Conservation (phyloP, 2,888 invertebrate genomes). For the Phengaris alcon region DNA sequence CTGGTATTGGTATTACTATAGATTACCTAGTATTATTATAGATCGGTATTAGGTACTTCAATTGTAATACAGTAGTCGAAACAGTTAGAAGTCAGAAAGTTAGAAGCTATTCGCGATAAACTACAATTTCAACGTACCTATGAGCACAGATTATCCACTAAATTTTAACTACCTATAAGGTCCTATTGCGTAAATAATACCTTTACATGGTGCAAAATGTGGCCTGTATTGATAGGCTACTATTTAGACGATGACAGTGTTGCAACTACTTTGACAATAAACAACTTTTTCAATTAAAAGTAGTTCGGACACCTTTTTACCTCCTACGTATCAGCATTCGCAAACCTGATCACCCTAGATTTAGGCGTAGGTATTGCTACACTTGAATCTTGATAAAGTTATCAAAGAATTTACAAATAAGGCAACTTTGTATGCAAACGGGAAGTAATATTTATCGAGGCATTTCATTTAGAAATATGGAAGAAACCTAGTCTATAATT, state of each 20-base stretch:
- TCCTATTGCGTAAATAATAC: too few species aligned
- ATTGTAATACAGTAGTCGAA: too few species aligned
- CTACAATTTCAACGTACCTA: too few species aligned
- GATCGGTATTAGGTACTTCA: too few species aligned
- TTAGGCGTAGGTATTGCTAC: constrained; percentile 9
- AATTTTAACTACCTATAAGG: too few species aligned
- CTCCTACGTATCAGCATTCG: constrained; percentile 8
- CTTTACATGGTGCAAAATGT: too few species aligned
- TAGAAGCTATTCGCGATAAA: too few species aligned
- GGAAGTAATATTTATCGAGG: background rate
- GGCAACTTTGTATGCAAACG: background rate
- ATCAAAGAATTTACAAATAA: background rate
- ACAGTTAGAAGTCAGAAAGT: too few species aligned
- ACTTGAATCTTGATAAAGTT: constrained; percentile 8
- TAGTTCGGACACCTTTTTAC: background rate
- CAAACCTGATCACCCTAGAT: constrained; percentile 4
- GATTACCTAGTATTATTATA: background rate
- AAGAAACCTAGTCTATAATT: background rate
- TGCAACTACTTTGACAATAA: background rate
- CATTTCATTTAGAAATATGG: background rate
- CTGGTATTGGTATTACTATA: too few species aligned
- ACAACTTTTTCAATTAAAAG: background rate
- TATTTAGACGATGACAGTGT: too few species aligned
- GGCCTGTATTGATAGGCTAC: background rate
- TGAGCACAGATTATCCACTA: too few species aligned